Evolutionary conservation across 1,140 invertebrate genomes (phyloP).

Genomic region (Hyphantria cunea): DNA sequence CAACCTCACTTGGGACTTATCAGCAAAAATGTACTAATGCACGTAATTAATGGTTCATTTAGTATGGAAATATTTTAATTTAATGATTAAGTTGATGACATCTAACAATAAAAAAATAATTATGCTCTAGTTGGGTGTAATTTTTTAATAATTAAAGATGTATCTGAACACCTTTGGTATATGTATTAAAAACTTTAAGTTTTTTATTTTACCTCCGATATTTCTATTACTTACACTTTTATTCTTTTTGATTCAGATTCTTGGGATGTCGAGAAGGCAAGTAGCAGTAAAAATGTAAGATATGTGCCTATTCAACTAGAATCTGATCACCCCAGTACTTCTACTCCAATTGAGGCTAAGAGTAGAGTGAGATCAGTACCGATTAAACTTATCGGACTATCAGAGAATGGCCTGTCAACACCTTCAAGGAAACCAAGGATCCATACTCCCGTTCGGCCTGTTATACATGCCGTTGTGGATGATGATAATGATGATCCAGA

Average conservation of each 20-base stretch:
- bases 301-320: constrained; percentile 71
- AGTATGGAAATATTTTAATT: too few species aligned
- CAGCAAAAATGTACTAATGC: too few species aligned
- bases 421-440: constrained; percentile 51
- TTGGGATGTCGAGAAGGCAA: constrained; percentile 49
- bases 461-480: constrained; percentile 55
- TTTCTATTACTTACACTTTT: too few species aligned
- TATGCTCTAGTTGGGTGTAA: too few species aligned
- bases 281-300: constrained; percentile 52
- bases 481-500: constrained; percentile 63
- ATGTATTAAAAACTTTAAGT: too few species aligned
- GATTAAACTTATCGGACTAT: constrained; percentile 50
- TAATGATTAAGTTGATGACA: too few species aligned
- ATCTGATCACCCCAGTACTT: constrained; percentile 61
- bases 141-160: too few species aligned
- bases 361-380: constrained; percentile 49
- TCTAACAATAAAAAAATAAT: too few species aligned
- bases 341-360: constrained; percentile 60
- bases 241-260: constrained; percentile 49
- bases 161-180: too few species aligned
- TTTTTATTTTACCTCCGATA: too few species aligned
- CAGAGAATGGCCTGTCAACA: constrained; percentile 51
- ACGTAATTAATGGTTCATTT: too few species aligned
- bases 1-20: too few species aligned
- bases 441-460: constrained; percentile 54